These are phyloP conservation scores for Parazoanthus darwini DNA, from an alignment of 92 coral and sea anemone species.

Conservation along the genomic window DNA sequence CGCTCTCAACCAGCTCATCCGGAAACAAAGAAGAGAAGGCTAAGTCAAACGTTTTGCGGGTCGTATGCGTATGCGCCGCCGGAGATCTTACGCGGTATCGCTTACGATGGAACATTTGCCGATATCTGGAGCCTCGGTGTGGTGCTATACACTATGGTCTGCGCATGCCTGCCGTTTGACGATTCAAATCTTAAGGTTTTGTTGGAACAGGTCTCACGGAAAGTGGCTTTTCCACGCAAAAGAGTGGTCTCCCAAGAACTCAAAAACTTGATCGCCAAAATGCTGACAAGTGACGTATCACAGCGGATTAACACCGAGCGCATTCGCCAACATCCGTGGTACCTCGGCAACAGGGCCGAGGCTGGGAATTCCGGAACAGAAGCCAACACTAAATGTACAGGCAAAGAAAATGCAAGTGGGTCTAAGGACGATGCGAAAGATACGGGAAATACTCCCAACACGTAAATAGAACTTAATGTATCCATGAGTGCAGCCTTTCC, in stretches of 20 bases:
- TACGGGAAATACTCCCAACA: conserved; percentile 44
- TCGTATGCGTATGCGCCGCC: conserved; percentile 99
- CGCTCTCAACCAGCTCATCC: conserved; percentile 79
- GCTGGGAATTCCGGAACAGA: conserved; percentile 41
- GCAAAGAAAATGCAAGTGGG: conserved; percentile 39
- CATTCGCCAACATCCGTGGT: conserved; percentile 90
- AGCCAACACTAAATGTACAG: not conserved
- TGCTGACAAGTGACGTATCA: conserved; percentile 84
- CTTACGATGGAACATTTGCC: conserved; percentile 95
- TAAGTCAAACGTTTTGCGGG: conserved; percentile 95
- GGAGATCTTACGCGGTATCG: conserved; percentile 93
- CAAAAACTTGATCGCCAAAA: conserved; percentile 77
- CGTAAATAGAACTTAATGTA: not conserved
- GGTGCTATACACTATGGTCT: conserved; percentile 93
- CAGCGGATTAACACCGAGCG: conserved; percentile 70
- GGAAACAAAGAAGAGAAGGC: conserved; percentile 82
- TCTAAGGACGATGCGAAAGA: conserved; percentile 53
- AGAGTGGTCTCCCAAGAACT: conserved; percentile 83
- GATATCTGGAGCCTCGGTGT: conserved; percentile 99
- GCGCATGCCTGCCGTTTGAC: conserved; percentile 97
- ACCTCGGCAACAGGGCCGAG: conserved; percentile 55
- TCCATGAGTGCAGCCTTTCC: not conserved
- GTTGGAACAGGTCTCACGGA: conserved; percentile 84
- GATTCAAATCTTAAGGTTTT: conserved; percentile 89
- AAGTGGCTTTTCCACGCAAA: conserved; percentile 85